phyloP scores from a whole-genome alignment of 2,888 invertebrate genomes.

The Dryocosmus kuriphilus region DNA sequence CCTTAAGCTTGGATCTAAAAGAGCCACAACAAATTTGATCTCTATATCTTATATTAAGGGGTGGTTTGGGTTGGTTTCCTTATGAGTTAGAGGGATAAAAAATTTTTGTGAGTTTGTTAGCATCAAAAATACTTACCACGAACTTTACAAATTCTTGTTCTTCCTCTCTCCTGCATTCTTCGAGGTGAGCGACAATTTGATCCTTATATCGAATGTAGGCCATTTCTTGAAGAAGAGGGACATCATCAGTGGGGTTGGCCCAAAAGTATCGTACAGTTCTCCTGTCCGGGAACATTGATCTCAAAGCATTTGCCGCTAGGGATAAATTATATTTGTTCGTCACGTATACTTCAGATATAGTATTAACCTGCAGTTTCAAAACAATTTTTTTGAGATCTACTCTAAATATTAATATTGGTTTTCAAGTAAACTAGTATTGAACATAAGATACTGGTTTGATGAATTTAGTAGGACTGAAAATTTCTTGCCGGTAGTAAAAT shows the following conservation, averaged over 20 bases:
- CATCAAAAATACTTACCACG: slow-evolving; percentile 66
- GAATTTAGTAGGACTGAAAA: neutral
- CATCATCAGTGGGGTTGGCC: slow-evolving; percentile 59
- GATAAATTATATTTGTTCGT: slow-evolving; percentile 58
- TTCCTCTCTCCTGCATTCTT: slow-evolving; percentile 68
- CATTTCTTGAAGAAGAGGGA: slow-evolving; percentile 69
- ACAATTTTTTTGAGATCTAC: neutral
- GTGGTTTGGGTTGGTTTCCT: too few species aligned
- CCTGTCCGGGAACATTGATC: slow-evolving; percentile 53
- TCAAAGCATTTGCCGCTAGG: slow-evolving; percentile 60
- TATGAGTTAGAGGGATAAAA: too few species aligned
- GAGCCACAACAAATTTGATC: too few species aligned
- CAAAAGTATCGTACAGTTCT: slow-evolving; percentile 55
- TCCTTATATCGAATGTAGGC: slow-evolving; percentile 69
- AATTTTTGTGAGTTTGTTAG: too few species aligned
- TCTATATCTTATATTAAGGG: too few species aligned
- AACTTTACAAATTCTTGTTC: slow-evolving; percentile 65
- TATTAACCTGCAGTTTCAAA: slow-evolving; percentile 46
- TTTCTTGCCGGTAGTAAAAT: neutral
- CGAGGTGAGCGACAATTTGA: slow-evolving; percentile 65
- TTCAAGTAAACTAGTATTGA: neutral
- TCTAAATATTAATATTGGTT: neutral
- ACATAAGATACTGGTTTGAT: neutral
- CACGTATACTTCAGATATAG: slow-evolving; percentile 57
- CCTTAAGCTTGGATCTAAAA: too few species aligned